A percentile compares a stretch with the other conserved stretches of the same genome.
phyloP scores from a whole-genome alignment of 2,797 vertebrate species.

The Sebastes jordani region DNA sequence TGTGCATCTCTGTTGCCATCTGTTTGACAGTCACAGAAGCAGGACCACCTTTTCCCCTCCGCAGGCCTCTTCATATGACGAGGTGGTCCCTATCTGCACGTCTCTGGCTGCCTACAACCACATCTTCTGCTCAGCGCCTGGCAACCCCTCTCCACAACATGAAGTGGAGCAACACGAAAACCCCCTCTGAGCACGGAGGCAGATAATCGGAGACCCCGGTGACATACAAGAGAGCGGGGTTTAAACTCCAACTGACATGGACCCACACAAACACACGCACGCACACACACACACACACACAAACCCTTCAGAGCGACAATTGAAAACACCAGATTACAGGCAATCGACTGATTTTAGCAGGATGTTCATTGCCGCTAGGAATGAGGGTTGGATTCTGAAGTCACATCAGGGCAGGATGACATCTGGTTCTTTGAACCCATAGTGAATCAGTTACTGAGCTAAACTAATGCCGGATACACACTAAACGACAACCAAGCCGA shows the following conservation, averaged over 20 bases:
- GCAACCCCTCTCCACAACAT: neutral
- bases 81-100: neutral
- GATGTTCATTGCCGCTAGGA: neutral
- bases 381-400: neutral
- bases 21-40: conserved; percentile 48
- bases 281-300: neutral
- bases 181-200: neutral
- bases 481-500: too few species aligned
- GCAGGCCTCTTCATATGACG: conserved; percentile 9
- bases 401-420: neutral
- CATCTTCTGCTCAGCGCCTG: neutral
- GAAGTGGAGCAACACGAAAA: neutral
- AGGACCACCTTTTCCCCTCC: conserved; percentile 33
- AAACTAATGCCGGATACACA: too few species aligned
- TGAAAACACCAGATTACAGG: conserved; percentile 11
- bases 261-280: neutral
- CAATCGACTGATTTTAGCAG: neutral
- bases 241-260: conserved; percentile 16
- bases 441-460: neutral
- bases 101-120: neutral
- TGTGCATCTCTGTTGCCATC: conserved; percentile 55
- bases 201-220: conserved; percentile 15
- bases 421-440: neutral
- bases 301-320: neutral
- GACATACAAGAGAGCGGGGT: neutral